Base-by-base conservation (phyloP, 1,140 invertebrate genomes). In the Euglossa dilemma region DNA sequence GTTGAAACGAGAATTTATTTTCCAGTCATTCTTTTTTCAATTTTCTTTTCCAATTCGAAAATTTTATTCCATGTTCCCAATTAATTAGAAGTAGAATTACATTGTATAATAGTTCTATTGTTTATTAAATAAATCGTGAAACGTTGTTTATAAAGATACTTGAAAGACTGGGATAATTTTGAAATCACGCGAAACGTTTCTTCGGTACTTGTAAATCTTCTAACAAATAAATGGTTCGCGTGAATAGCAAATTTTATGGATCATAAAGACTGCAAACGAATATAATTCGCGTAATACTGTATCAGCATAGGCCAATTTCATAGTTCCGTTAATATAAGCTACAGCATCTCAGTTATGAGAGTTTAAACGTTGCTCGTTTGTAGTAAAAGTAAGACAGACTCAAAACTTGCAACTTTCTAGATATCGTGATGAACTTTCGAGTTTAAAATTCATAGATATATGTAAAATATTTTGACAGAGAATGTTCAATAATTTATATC, bases 241-340 rank as follows among this genome's bases (percentile, higher is more conserved):
- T 52, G 5, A 20, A 45, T 74, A 14, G 28, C 69, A 52, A 52
- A 71, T 50, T 69, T 52, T 71, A 71, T 20, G 6, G 23, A 25
- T 7, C 25, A 45, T 57, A 56, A 74, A 57, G 54, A 74, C 45
- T 59, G 71, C 71, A n/a, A 59, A 59, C 71, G n/a, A 14, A 14
- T 18, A 23, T n/a, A 28, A 59, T 18, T 45, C 23, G 23, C 23
- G 36, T 45, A 59, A 59, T 5, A 18, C 56, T 56, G 43, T 12
- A 23, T 16, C 14, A 52, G 14, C n/a, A 28, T 47, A 6, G 12
- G 14, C n/a, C 6, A 56, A 36, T 56, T 72, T 56, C 70, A 56
- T 28, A 72, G 56, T n/a, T n/a, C n/a, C n/a, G n/a, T 64, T 43
- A 20, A 50, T 43, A 50, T 12, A 3, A 8, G 14, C 0, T 56